Conservation (phyloP, 2,888 invertebrate genomes). For the Aphidoletes aphidimyza region DNA sequence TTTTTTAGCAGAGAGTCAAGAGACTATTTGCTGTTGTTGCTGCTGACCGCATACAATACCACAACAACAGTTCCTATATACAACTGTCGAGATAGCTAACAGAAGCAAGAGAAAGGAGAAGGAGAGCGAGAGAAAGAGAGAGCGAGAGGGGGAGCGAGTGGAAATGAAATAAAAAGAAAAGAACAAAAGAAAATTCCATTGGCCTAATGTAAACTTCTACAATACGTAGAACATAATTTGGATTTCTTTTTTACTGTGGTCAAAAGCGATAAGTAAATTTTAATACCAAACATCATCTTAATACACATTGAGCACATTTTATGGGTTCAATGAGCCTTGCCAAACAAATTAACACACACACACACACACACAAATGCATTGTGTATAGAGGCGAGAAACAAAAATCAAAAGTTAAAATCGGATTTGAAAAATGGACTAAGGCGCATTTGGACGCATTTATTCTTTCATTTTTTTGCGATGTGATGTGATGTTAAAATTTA, state of each 20-base stretch:
- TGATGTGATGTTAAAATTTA: too few species aligned
- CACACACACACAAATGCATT: background rate
- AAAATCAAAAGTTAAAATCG: background rate
- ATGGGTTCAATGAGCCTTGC: constrained; percentile 5
- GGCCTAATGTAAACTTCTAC: background rate
- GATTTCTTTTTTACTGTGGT: background rate
- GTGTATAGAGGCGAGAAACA: background rate
- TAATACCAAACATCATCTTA: background rate
- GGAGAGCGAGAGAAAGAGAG: too few species aligned
- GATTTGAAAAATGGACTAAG: background rate
- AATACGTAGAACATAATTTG: background rate
- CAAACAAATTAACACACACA: background rate
- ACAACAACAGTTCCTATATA: too few species aligned
- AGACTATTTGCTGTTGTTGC: too few species aligned
- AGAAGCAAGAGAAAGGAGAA: too few species aligned
- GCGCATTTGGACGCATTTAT: background rate
- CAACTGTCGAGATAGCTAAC: too few species aligned
- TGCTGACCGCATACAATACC: too few species aligned
- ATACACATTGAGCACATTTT: background rate
- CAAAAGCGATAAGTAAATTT: constrained; percentile 46
- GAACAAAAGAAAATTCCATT: background rate
- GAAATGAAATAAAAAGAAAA: background rate
- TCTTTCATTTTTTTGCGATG: too few species aligned
- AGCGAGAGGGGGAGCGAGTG: too few species aligned
- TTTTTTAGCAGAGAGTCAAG: too few species aligned